Conservation (phyloP, 2,888 invertebrate genomes). For the Mylabris sibirica region DNA sequence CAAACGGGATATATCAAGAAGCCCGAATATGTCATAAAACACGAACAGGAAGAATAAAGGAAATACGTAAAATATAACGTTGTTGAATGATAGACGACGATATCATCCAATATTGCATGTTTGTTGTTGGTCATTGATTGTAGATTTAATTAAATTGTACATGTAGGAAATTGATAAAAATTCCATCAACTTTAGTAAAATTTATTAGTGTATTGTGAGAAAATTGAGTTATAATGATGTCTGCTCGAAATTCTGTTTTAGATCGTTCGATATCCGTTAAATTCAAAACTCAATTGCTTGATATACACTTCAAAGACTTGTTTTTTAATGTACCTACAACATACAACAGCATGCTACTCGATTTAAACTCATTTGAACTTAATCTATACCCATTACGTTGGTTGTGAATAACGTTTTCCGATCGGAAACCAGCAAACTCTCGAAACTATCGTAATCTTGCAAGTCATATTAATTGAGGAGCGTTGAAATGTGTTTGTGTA, state of each 20-base stretch:
- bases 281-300: not conserved
- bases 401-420: constrained; percentile 5
- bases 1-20: constrained; percentile 9
- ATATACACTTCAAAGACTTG: not conserved
- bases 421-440: not conserved
- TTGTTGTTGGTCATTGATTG: not conserved
- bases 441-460: not conserved
- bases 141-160: not conserved
- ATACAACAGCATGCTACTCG: not conserved
- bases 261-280: not conserved
- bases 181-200: not conserved
- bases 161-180: not conserved
- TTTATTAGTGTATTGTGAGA: too few species aligned
- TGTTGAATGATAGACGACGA: not conserved
- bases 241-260: not conserved
- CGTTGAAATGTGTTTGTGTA: not conserved
- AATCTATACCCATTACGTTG: not conserved
- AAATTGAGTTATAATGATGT: not conserved
- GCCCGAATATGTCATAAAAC: constrained; percentile 14
- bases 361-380: not conserved
- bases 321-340: too few species aligned
- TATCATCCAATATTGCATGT: not conserved
- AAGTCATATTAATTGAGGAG: not conserved
- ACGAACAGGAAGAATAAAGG: constrained; percentile 12
- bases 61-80: constrained; percentile 6